These are phyloP conservation scores for Macrosoma leucophasiata DNA, from an alignment of 2,888 invertebrate genomes.

Conservation along the genomic window DNA sequence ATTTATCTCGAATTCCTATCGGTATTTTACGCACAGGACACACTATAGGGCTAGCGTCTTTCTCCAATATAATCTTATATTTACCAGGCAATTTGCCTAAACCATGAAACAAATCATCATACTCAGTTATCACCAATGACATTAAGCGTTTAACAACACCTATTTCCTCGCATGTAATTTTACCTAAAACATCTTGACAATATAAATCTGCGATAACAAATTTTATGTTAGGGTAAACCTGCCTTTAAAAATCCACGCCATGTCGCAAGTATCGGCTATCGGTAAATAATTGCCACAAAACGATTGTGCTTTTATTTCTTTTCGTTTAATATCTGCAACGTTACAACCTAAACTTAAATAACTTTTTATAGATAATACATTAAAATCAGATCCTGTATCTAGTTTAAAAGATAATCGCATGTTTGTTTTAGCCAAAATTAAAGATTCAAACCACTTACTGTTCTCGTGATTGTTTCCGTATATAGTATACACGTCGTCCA, in stretches of 20 bases:
- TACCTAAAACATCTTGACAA: slow-evolving; percentile 1
- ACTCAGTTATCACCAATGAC: not conserved
- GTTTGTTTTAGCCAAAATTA: not conserved
- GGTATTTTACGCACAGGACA: slow-evolving; percentile 4
- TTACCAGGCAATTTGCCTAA: not conserved
- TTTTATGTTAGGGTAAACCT: slow-evolving; percentile 6
- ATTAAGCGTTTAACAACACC: slow-evolving; percentile 1
- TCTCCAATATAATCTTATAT: slow-evolving; percentile 2
- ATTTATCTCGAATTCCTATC: not conserved
- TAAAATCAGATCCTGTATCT: slow-evolving; percentile 16
- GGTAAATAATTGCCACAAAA: slow-evolving; percentile 14
- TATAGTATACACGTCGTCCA: not conserved
- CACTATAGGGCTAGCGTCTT: not conserved
- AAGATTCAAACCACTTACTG: slow-evolving; percentile 7
- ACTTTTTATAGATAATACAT: slow-evolving; percentile 14
- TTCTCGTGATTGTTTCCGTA: not conserved
- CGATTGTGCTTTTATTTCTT: slow-evolving; percentile 9
- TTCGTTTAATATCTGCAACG: not conserved
- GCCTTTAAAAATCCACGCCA: slow-evolving; percentile 7
- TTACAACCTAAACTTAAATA: slow-evolving; percentile 6
- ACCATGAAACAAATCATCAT: not conserved
- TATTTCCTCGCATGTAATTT: not conserved
- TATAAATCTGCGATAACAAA: slow-evolving; percentile 3
- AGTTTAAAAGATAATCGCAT: slow-evolving; percentile 7
- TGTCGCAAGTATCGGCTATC: slow-evolving; percentile 5